Conservation (phyloP, 2,888 invertebrate species). For the Caenorhabditis angaria region DNA sequence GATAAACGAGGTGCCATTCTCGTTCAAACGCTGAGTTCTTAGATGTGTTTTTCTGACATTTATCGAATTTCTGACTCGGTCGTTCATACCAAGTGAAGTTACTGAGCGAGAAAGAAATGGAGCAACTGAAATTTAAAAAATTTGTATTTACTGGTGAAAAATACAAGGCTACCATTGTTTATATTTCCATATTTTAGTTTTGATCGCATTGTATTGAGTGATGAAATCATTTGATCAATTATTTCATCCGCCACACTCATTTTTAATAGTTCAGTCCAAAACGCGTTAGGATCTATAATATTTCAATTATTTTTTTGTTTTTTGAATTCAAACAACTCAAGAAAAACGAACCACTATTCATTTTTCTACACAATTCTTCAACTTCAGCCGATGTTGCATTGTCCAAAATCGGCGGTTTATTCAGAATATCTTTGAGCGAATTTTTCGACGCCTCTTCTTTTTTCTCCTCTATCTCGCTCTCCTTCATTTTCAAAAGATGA, state of each 20-base stretch:
- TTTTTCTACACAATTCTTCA: neutral
- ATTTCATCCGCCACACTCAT: neutral
- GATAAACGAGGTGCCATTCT: neutral
- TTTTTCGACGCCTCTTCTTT: neutral
- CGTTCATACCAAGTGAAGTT: neutral
- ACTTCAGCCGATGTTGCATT: neutral
- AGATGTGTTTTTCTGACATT: neutral
- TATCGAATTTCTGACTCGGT: neutral
- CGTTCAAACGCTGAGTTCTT: neutral
- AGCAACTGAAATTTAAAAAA: neutral
- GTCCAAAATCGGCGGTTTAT: neutral
- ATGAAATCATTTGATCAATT: neutral
- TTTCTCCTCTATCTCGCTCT: conserved; percentile 1
- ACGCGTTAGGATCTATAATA: conserved; percentile 6
- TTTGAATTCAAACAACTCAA: neutral
- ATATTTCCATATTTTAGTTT: conserved; percentile 3
- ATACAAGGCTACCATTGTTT: neutral
- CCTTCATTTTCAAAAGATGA: conserved; percentile 10
- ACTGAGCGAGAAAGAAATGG: neutral
- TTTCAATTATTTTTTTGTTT: neutral
- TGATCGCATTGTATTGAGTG: neutral
- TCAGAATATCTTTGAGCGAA: conserved; percentile 2
- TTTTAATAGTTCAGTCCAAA: conserved; percentile 10
- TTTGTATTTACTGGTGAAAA: neutral
- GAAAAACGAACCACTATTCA: conserved; percentile 13